Base-by-base conservation (phyloP, 2,797 vertebrate genomes). In the Enteromius thamalakanensis region DNA sequence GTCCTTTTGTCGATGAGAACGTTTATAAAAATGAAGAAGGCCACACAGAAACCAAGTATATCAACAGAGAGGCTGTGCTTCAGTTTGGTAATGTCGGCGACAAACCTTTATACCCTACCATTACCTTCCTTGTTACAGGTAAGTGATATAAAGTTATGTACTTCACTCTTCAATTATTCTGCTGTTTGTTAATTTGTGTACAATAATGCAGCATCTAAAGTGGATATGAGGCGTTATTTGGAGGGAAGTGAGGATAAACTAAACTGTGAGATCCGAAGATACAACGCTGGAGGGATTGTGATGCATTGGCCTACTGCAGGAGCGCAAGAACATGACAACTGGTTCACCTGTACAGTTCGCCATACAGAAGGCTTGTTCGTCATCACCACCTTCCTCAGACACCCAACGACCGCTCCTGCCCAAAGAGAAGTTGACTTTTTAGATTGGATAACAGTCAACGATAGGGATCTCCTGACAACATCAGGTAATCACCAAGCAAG, bases 71-170 rank as follows among this genome's bases (percentile, higher is more conserved):
- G 55, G 92, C 91, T 3, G 79, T 90, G 81, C 85, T 95, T 85
- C 94, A 95, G 88, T 95, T 95, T 85, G 94, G 93, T 21, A 80
- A 87, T 11, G 80, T 62, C 17, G 92, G 90, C 79, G 93, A 94
- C 32, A 0, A 75, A 42, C 89, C 93, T 12, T 32, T 93, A 26
- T 85, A 93, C 81, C 91, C 91, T 1, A 82, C 77, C 12, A 74
- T 95, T 80, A 95, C 94, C 0, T 95, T 95, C 87, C 89, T 95
- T 72, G 72, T 94, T 65, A 91, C 89, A 1, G 87, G 95, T 95
- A 76, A 90, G 75, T 58, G 21, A 58, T 21, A 3, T 12, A 26
- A 37, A 42, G 1, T 11, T 69, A 26, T 15, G 6, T 42, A 26
- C 34, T 17, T 45, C n/a, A 1, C 26, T 77, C 23, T 26, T 37